Base-by-base conservation (phyloP, 2,888 invertebrate species). In the Disparrhopalites patrizii region DNA sequence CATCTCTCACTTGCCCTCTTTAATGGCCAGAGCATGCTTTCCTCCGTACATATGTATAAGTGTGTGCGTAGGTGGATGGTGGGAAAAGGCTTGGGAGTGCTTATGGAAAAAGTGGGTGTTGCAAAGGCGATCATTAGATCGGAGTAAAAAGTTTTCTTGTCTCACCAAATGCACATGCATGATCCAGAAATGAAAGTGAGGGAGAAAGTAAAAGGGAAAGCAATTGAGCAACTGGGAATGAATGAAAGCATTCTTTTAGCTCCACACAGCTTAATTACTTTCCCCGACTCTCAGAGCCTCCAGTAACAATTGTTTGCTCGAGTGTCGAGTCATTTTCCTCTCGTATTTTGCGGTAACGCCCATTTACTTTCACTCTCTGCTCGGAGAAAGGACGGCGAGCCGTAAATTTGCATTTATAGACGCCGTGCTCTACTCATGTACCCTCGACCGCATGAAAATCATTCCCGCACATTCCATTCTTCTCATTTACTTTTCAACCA, bases 191-290 rank as follows among this genome's bases (percentile, higher is more conserved):
- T 43, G 8, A 43, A 7, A 38, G 27, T 28, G 43, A 43, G 18
- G 10, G 28, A 43, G 38, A 20, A 15, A 15, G 13, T 10, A 40
- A 27, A 36, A 27, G 28, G 43, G 28, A 55, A 61, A 23, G 60
- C 60, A 61, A 61, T 61, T 61, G 60, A 61, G 51, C 50, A 51
- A 61, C 51, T 61, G 50, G 23, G 50, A 55, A 28, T 58, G 58
- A 43, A 58, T 43, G n/a, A n/a, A n/a, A n/a, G 43, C 38, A 18
- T 60, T 61, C 50, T 31, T 50, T 61, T 58, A 58, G 33, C 60
- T 51, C 57, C 15, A 13, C 50, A 61, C 60, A 61, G 50, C 60
- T 61, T 61, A 61, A 61, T 61, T 61, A 50, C 60, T 61, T 61
- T 61, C 50, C 15, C 60, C 18, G 23, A n/a, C 57, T 3, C 40